These are phyloP conservation scores for Babylonia areolata DNA, from an alignment of 1,140 invertebrate species.

Conservation along the genomic window DNA sequence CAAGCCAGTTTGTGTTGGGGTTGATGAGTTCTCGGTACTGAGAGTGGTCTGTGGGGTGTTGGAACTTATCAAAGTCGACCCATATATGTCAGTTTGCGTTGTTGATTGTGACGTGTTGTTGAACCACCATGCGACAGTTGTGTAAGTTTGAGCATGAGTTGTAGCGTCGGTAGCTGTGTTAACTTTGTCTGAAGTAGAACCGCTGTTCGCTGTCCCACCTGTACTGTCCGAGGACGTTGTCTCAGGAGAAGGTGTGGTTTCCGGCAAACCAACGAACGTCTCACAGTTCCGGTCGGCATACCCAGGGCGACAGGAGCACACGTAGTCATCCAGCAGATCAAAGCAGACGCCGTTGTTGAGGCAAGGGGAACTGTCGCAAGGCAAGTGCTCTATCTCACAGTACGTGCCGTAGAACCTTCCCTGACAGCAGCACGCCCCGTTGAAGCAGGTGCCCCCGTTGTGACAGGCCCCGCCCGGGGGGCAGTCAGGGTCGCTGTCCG, in stretches of 20 bases:
- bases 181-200: not conserved
- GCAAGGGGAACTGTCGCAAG: constrained; percentile 53
- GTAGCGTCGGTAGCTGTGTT: not conserved
- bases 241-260: not conserved
- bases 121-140: not conserved
- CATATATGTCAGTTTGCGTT: not conserved
- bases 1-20: constrained; percentile 73
- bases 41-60: not conserved
- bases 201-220: too few species aligned
- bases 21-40: constrained; percentile 72
- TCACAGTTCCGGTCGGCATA: constrained; percentile 95
- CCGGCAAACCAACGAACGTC: constrained; percentile 73
- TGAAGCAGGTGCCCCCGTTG: constrained; percentile 50
- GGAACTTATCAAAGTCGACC: not conserved
- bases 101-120: constrained; percentile 24
- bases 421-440: constrained; percentile 43
- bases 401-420: constrained; percentile 28
- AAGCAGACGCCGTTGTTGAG: constrained; percentile 39
- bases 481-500: constrained; percentile 44
- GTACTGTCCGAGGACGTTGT: too few species aligned
- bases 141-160: not conserved
- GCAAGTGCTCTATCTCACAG: constrained; percentile 43
- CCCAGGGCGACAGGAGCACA: constrained; percentile 83
- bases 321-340: constrained; percentile 41
- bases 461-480: constrained; percentile 34